phyloP scores from a whole-genome alignment of 2,888 invertebrate genomes.

The Netelia melanura region DNA sequence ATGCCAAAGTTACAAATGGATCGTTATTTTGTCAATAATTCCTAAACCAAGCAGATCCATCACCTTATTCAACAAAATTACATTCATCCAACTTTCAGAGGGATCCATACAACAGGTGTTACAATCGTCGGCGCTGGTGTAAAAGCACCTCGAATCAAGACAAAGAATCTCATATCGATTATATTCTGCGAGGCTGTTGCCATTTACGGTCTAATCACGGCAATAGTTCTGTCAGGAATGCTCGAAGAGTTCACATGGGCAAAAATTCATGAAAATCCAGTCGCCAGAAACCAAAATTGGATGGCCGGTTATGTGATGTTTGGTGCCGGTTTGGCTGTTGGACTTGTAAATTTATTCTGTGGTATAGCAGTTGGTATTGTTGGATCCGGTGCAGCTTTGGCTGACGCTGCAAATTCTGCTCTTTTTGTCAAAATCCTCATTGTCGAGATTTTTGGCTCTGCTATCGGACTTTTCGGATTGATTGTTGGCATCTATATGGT shows the following conservation, averaged over 20 bases:
- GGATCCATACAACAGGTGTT: conserved; percentile 98
- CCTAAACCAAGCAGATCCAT: background rate
- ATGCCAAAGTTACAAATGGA: too few species aligned
- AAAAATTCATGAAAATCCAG: conserved; percentile 19
- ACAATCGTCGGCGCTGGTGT: conserved; percentile 99
- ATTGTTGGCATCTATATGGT: conserved; percentile 99
- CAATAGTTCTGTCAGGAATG: conserved; percentile 97
- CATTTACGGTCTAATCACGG: conserved; percentile 99
- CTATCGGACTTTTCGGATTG: conserved; percentile 99
- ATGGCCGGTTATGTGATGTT: conserved; percentile 97
- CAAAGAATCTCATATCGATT: conserved; percentile 99
- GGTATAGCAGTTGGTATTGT: conserved; percentile 99
- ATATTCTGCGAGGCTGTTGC: conserved; percentile 99
- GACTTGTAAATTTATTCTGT: conserved; percentile 98
- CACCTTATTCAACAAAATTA: conserved; percentile 1
- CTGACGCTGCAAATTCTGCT: conserved; percentile 98
- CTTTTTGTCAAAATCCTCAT: conserved; percentile 99
- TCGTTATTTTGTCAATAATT: too few species aligned
- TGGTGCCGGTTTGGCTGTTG: conserved; percentile 97
- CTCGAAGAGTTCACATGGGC: conserved; percentile 86
- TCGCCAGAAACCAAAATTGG: conserved; percentile 88
- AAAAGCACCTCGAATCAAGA: conserved; percentile 99
- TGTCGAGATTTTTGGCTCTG: conserved; percentile 99
- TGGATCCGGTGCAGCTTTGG: conserved; percentile 98
- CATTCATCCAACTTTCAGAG: conserved; percentile 86